Evolutionary conservation across 1,140 invertebrate genomes (phyloP).

Genomic region (Drosophila melanogaster): DNA sequence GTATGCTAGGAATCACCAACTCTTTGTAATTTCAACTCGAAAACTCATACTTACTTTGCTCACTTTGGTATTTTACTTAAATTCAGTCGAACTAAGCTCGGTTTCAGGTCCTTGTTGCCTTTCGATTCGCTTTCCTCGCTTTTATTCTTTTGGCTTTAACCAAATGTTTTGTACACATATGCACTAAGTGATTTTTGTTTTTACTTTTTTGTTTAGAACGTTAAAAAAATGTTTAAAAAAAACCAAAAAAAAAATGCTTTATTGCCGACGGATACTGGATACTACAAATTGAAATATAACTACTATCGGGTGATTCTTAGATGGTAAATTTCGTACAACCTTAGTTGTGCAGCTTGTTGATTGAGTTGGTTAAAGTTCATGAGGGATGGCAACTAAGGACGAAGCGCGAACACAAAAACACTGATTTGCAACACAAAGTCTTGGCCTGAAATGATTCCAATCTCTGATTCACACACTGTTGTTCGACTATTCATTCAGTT

Average conservation of each 20-base stretch:
- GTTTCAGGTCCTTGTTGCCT: background rate
- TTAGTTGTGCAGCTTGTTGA: constrained; percentile 46
- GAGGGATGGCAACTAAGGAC: constrained; percentile 29
- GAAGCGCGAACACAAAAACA: constrained; percentile 40
- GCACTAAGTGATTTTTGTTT: constrained; percentile 15
- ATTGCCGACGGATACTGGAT: constrained; percentile 52
- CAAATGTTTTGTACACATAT: constrained; percentile 26
- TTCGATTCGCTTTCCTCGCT: constrained; percentile 1
- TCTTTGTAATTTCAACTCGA: constrained; percentile 12
- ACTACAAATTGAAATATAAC: background rate
- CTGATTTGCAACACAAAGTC: constrained; percentile 36
- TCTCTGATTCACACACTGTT: constrained; percentile 5
- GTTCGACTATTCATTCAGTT: too few species aligned
- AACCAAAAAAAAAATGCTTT: constrained; percentile 43
- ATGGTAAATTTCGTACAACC: constrained; percentile 12
- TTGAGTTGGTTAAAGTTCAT: constrained; percentile 42
- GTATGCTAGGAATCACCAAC: constrained; percentile 9
- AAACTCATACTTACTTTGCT: constrained; percentile 38
- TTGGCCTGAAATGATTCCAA: constrained; percentile 32
- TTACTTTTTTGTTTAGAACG: constrained; percentile 5
- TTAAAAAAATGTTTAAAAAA: constrained; percentile 50
- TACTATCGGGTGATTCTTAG: background rate
- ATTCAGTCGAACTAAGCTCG: constrained; percentile 2
- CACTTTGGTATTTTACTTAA: constrained; percentile 34
- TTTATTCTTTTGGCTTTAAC: background rate